phyloP scores from a whole-genome alignment of 2,797 vertebrate genomes.

The Austrolebias charrua region DNA sequence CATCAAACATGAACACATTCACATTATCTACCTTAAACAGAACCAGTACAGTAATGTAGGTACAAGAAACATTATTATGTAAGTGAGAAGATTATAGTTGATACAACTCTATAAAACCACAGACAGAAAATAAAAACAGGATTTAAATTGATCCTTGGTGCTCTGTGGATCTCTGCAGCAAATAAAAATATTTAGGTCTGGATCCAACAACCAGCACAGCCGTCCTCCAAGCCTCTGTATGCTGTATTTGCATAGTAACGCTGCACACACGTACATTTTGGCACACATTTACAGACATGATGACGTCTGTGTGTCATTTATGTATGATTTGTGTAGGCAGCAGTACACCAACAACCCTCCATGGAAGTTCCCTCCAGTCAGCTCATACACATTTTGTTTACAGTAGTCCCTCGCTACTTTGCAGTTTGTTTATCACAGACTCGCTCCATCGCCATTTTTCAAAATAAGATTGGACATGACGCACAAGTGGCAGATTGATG shows the following conservation, averaged over 20 bases:
- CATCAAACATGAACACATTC: too few species aligned
- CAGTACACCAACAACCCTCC: neutral
- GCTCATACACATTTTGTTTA: neutral
- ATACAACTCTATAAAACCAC: neutral
- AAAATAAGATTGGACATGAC: too few species aligned
- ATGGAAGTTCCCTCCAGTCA: neutral
- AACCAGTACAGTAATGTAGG: too few species aligned
- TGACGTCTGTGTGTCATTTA: neutral
- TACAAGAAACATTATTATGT: too few species aligned
- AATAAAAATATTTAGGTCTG: neutral
- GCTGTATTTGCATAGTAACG: slow-evolving; percentile 3
- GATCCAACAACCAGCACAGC: neutral
- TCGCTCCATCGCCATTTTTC: too few species aligned
- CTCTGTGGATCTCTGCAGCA: neutral
- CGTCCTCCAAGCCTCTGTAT: neutral
- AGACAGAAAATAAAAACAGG: neutral
- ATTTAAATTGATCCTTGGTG: neutral
- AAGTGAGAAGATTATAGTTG: neutral
- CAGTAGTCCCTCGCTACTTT: too few species aligned
- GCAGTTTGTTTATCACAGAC: too few species aligned
- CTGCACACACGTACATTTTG: neutral
- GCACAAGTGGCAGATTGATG: too few species aligned
- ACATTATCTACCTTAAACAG: too few species aligned
- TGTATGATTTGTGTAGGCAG: neutral
- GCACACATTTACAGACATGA: neutral